Evolutionary conservation across 2,797 vertebrate genomes (phyloP), one percentile per base, ranked within the genome.

Genomic region (Myripristis murdjan): DNA sequence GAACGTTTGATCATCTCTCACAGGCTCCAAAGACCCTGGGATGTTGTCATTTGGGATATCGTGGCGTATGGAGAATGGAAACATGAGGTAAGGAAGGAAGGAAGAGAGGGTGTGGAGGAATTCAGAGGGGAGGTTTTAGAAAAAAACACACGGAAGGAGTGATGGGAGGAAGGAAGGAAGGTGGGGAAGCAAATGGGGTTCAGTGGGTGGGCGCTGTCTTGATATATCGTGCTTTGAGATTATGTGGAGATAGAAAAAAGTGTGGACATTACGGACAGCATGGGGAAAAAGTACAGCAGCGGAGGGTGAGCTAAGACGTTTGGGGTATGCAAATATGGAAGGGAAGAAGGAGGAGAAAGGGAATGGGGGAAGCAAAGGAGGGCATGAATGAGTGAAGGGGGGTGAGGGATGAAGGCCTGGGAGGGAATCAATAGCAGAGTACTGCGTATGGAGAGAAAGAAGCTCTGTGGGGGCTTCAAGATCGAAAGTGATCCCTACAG

Each of bases 261-360:
- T 67, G 46, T 64, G 43, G 58, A 68, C 63, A 71, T 35, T n/a
- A n/a, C n/a, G n/a, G n/a, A n/a, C n/a, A n/a, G n/a, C n/a, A 16
- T 59, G 5, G 52, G 43, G 20, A 31, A 49, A 20, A 0, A 71
- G 46, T 33, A 35, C n/a, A 9, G 20, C n/a, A 57, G 43, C 24
- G 35, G 67, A 4, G 15, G 57, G 64, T 70, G 44, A 64, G 51
- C 18, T 7, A 53, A 60, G 64, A 77, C 84, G 77, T 65, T 76
- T 75, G 87, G 81, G 79, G 81, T 77, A 88, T 86, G 76, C 41
- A 79, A 75, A 87, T 82, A 16, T 23, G 6, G 23, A 31, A 33
- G 35, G 35, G 14, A 9, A 14, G 37, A 4, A 44, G 43, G 43
- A 39, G 63, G 57, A 41, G 28, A 39, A 54, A 48, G 59, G 24